Evolutionary conservation across 2,797 vertebrate species (phyloP).

Genomic region (Lacerta viridis): DNA sequence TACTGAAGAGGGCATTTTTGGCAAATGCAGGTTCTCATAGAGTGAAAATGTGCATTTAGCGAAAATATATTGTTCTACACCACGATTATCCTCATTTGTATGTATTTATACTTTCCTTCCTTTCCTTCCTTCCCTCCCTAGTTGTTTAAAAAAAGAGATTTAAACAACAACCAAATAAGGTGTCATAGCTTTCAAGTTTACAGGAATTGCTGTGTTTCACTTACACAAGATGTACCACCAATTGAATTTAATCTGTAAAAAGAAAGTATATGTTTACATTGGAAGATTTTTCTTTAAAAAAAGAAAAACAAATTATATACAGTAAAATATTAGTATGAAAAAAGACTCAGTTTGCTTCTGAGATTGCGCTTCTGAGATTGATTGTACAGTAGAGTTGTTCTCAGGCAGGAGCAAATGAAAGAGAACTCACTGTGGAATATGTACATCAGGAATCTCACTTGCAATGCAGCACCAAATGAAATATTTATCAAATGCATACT

Average conservation of each 20-base stretch:
- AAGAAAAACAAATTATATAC: conserved; percentile 31
- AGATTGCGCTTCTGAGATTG: conserved; percentile 35
- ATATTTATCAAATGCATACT: conserved; percentile 20
- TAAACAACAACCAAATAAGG: background rate
- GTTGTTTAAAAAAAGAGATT: background rate
- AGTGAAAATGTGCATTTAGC: background rate
- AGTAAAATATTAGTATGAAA: conserved; percentile 49
- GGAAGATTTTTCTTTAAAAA: background rate
- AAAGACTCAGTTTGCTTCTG: background rate
- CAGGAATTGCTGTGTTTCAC: conserved; percentile 14
- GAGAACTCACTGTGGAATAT: conserved; percentile 18
- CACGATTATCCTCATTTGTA: background rate
- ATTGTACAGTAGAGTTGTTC: conserved; percentile 40
- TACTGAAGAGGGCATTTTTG: background rate
- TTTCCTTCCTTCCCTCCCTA: background rate
- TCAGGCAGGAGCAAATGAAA: conserved; percentile 12
- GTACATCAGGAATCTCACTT: conserved; percentile 14
- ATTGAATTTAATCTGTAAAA: conserved; percentile 34
- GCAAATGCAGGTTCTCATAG: background rate
- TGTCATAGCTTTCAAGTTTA: conserved; percentile 33
- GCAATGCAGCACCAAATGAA: conserved; percentile 24
- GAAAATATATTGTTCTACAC: background rate
- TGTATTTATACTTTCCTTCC: background rate
- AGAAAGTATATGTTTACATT: conserved; percentile 12
- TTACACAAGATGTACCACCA: conserved; percentile 31